Evolutionary conservation across 2,113 vertebrate genomes (phyloP), one percentile per base, ranked within the genome.

Genomic region (Syngnathus floridae): DNA sequence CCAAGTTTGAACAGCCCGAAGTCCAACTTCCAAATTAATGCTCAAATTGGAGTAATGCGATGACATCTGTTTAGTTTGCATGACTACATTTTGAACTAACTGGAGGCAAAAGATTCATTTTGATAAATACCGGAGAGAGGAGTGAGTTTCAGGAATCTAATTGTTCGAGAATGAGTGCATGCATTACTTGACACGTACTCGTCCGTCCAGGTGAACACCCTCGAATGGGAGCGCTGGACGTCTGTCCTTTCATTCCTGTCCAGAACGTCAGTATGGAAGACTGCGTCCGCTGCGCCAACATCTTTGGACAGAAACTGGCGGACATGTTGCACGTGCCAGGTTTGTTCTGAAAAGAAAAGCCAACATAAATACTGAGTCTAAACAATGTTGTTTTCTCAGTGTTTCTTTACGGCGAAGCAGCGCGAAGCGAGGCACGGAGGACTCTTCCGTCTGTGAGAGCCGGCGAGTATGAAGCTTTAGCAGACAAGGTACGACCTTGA

Each of bases 211-310:
- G 97, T 12, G 93, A 98, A 67, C 97, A 99, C 35, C 97, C 97
- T 16, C 93, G 97, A 1, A 93, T 91, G 66, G 95, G 97, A 0
- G 93, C 94, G 2, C 81, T 98, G 86, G 97, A 99, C 0, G 97
- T 99, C 35, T 98, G 97, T 65, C 97, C 97, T 65, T 98, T 98
- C 2, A 89, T 99, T 74, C 97, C 97, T 0, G 93, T 99, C 75
- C 91, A 91, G 80, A 95, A 93, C 0, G 86, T 94, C 74, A 87
- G 84, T 66, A 97, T 99, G 97, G 91, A 91, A 0, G 93, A 98
- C 59, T 98, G 96, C 0, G 75, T 98, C 57, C 69, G 46, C 51
- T 98, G 95, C 0, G 94, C 95, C 22, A 76, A 88, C 0, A 0
- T 63, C 22, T 96, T 99, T 0, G 95, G 92, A 38, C 84, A 90